These are phyloP conservation scores for Vireo altiloquus DNA, from an alignment of 2,113 vertebrate genomes.

Conservation along the genomic window DNA sequence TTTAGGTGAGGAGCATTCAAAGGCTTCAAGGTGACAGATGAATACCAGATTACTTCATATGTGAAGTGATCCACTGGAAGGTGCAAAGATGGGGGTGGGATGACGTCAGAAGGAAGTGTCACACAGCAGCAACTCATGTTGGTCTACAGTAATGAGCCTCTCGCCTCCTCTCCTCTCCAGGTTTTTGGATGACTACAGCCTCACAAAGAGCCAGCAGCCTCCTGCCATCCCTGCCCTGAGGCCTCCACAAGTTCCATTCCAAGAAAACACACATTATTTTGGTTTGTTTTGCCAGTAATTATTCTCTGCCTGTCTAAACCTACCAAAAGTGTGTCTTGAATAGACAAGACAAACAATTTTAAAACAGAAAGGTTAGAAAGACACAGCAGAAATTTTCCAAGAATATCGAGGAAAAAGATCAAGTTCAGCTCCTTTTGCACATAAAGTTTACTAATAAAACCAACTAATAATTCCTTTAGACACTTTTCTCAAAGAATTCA, in stretches of 20 bases:
- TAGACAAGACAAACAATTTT: neutral
- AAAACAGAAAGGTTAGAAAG: neutral
- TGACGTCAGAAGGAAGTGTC: neutral
- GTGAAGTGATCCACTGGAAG: neutral
- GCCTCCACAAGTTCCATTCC: neutral
- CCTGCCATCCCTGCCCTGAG: neutral
- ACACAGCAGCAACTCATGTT: accelerated
- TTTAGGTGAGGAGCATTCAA: accelerated
- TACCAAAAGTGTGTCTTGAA: neutral
- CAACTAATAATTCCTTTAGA: neutral
- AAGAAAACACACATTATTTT: neutral
- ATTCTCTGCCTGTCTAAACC: neutral
- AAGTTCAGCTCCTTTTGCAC: neutral
- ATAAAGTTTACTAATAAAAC: neutral
- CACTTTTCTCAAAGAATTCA: neutral
- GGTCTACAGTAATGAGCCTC: accelerated
- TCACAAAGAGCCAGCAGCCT: neutral
- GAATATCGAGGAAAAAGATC: neutral
- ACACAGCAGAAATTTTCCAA: neutral
- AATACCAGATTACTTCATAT: neutral
- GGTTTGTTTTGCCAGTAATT: neutral
- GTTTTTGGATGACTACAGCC: neutral
- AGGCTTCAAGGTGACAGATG: neutral
- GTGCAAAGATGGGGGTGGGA: neutral
- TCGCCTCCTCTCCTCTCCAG: neutral